Evolutionary conservation across 2,888 invertebrate species (phyloP), one percentile per base, ranked within the genome.

Genomic region (Tryphoninae sp.): DNA sequence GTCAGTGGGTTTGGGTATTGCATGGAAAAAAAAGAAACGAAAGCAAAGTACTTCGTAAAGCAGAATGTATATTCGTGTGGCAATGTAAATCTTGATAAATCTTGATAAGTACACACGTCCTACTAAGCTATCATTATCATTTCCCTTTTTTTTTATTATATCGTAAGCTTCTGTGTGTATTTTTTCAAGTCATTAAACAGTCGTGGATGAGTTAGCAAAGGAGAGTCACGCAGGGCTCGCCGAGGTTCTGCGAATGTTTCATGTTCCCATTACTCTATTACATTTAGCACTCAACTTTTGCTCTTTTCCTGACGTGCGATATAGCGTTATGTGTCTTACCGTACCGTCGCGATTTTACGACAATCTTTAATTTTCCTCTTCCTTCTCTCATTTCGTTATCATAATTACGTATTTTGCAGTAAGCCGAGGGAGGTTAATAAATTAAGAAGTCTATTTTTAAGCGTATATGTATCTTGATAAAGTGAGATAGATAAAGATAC

Each of bases 71-170:
- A 45, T 9, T 77, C 58, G 73, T 73, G 72, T 77, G 42, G 64
- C 74, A 77, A 77, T 72, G 59, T 68, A 73, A 77, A 80, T 77
- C 80, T 68, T 77, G 73, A 19, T 16, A 19, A 19, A 55, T 19
- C 8, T 55, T 55, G 13, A 80, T 80, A 72, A 76, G 73, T 62
- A 33, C 23, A 22, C 64, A 55, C 64, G 19, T 26, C 40, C 33
- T 33, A 64, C 23, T 45, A n/a, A 42, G 53, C 42, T 65, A 40
- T 51, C 55, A 65, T n/a, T 33, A 33, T 33, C 0, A 33, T 33
- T 33, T 33, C 6, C 33, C 33, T 26, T 26, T 26, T 23, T 23
- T 26, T 33, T 33, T 74, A 8, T 64, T 64, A 64, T 42, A 55
- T 74, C 33, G 13, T 49, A 61, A 64, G 23, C 22, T 4, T 33